Evolutionary conservation across 2,888 invertebrate species (phyloP).

Genomic region (Ormyrus rosae): DNA sequence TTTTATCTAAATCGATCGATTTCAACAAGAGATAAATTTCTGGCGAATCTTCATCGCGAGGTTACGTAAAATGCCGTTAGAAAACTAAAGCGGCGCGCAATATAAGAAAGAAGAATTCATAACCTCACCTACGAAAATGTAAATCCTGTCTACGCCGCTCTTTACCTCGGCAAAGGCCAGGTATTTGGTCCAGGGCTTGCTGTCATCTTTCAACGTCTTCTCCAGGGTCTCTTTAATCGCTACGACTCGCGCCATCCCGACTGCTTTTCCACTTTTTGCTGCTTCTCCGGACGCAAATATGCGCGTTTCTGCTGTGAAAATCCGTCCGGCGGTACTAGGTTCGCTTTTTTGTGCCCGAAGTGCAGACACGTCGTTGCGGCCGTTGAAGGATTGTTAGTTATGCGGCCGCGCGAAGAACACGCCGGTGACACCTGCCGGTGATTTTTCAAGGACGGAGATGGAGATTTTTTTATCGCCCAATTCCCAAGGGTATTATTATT

Average conservation of each 20-base stretch:
- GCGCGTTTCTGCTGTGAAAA: neutral
- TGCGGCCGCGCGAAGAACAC: neutral
- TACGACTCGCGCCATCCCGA: slow-evolving; percentile 75
- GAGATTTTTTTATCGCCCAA: too few relatives aligned
- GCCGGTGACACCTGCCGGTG: slow-evolving; percentile 51
- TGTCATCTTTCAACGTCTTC: slow-evolving; percentile 81
- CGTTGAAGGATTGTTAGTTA: slow-evolving; percentile 19
- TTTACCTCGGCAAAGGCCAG: slow-evolving; percentile 83
- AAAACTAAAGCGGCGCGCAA: slow-evolving; percentile 17
- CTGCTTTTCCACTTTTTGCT: neutral
- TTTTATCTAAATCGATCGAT: too few relatives aligned
- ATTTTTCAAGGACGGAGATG: slow-evolving; percentile 31
- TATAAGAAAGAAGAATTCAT: neutral
- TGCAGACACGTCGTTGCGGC: neutral
- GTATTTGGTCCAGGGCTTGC: slow-evolving; percentile 84
- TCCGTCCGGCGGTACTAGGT: neutral
- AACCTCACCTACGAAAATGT: slow-evolving; percentile 86
- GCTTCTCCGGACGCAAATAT: too few relatives aligned
- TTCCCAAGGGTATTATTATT: too few relatives aligned
- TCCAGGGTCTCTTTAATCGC: slow-evolving; percentile 80
- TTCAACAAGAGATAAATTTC: too few relatives aligned
- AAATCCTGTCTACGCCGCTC: slow-evolving; percentile 85
- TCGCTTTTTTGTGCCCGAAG: neutral
- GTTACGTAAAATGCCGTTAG: slow-evolving; percentile 28
- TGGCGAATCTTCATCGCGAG: too few relatives aligned